A percentile compares a stretch with the other conserved stretches of the same genome.
These are phyloP conservation scores for Phalanger gymnotis DNA, from an alignment of 2,797 vertebrate genomes.

Conservation along the genomic window DNA sequence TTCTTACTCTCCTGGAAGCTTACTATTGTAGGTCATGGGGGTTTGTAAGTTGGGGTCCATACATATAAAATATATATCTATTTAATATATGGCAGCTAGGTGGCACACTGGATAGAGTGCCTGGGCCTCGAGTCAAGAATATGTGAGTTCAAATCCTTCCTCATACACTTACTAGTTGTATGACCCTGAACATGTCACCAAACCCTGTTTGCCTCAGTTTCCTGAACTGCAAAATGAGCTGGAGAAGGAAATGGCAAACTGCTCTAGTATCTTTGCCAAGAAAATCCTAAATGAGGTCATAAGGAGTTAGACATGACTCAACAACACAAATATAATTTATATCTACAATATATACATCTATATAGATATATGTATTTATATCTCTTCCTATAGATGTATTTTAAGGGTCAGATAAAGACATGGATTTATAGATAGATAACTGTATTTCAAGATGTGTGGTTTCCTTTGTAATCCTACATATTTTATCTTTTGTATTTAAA, in stretches of 20 bases:
- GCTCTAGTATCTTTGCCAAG: not conserved
- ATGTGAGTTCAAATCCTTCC: not conserved
- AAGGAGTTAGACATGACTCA: not conserved
- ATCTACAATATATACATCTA: not conserved
- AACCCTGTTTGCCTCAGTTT: not conserved
- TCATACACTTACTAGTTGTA: not conserved
- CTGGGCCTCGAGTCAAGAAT: not conserved
- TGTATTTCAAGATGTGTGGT: not conserved
- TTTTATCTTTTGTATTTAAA: not conserved
- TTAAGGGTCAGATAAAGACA: not conserved
- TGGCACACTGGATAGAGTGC: not conserved
- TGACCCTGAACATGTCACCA: not conserved
- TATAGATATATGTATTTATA: not conserved
- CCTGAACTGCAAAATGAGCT: not conserved
- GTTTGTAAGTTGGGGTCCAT: no score
- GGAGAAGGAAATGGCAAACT: not conserved
- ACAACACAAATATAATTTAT: not conserved
- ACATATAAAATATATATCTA: not conserved
- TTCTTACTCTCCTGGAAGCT: no score
- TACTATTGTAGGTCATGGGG: no score
- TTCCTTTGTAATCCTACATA: not conserved
- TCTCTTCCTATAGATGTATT: not conserved
- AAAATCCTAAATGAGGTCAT: not conserved
- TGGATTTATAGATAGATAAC: not conserved
- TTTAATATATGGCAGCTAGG: not conserved